phyloP scores from a whole-genome alignment of 1,140 invertebrate genomes.

The Conus betulinus region DNA sequence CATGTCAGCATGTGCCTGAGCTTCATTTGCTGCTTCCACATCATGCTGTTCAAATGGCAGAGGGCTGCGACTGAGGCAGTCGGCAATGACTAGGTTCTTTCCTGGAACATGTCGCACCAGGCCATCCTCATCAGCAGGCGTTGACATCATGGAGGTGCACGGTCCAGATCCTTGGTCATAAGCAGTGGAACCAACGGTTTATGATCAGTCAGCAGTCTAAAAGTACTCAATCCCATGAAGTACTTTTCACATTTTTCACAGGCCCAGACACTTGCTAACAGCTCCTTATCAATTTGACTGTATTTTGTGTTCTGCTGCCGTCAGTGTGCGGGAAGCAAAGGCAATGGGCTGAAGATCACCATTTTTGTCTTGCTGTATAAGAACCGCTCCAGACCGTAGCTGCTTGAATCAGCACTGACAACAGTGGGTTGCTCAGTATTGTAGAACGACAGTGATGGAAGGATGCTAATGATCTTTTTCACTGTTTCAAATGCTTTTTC shows the following conservation, averaged over 20 bases:
- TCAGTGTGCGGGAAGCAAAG: constrained; percentile 52
- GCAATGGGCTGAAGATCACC: constrained; percentile 42
- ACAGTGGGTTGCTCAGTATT: constrained; percentile 3
- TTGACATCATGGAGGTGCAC: constrained; percentile 1
- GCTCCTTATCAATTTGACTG: constrained; percentile 78
- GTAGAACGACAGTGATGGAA: constrained; percentile 47
- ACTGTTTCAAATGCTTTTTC: constrained; percentile 35
- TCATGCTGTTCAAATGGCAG: neutral
- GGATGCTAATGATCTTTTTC: constrained; percentile 45
- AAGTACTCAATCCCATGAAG: constrained; percentile 6
- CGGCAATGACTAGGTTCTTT: constrained; percentile 37
- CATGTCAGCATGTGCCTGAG: constrained; percentile 1
- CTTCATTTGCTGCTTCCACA: constrained; percentile 7
- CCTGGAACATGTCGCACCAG: constrained; percentile 33
- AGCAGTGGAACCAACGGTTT: constrained; percentile 65
- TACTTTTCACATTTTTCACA: constrained; percentile 32
- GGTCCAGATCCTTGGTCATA: neutral
- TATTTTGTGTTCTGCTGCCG: constrained; percentile 75
- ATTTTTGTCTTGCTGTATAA: constrained; percentile 36
- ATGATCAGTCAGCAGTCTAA: constrained; percentile 66
- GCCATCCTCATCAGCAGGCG: constrained; percentile 27
- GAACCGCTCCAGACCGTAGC: constrained; percentile 49
- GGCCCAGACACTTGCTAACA: constrained; percentile 75
- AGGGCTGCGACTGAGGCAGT: constrained; percentile 46
- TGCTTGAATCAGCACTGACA: constrained; percentile 34